Base-by-base conservation (phyloP, 2,113 vertebrate genomes). In the Pseudonaja textilis region DNA sequence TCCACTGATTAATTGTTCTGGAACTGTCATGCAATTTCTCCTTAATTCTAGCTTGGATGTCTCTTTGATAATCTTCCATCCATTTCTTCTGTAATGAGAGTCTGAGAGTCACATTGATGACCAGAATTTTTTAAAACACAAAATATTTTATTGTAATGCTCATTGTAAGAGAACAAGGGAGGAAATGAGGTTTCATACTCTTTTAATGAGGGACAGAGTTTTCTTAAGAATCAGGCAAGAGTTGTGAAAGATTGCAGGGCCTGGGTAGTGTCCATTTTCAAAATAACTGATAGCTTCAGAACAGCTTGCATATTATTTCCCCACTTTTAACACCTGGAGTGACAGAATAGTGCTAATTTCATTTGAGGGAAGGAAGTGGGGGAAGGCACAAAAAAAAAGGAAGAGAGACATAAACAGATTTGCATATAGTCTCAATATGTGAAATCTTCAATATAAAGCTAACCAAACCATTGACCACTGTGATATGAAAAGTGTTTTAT, bases 281-380 rank as follows among this genome's bases (percentile, higher is more conserved):
- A 97, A 98, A 98, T 97, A 96, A 97, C 97, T 98, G 98, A 98
- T 98, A 98, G 98, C 96, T 97, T 97, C 96, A 98, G 98, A 98
- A 99, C 98, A 98, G 98, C 96, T 93, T 96, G 97, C 97, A 95
- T 97, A 96, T 97, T 97, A 97, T 97, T 95, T 97, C 96, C 96
- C 96, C 97, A 97, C 97, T 97, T 97, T 97, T 93, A 96, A 96
- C 95, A 98, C 98, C 98, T 98, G 97, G 97, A 22, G 95, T 97
- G 97, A 98, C 98, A 98, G 97, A 97, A 97, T 98, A 97, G 97
- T 95, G 96, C 97, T 98, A 98, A 97, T 98, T 98, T 98, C 97
- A 98, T 97, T 96, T 97, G 97, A 98, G 97, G 97, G 97, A 97
- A 94, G 45, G 56, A 90, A 90, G 34, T 29, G 55, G 23, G 55